Percentiles rank a stretch among this genome's conserved stretches.
Evolutionary conservation across 2,888 invertebrate genomes (phyloP).

Genomic region (Cyclophora albipunctata): DNA sequence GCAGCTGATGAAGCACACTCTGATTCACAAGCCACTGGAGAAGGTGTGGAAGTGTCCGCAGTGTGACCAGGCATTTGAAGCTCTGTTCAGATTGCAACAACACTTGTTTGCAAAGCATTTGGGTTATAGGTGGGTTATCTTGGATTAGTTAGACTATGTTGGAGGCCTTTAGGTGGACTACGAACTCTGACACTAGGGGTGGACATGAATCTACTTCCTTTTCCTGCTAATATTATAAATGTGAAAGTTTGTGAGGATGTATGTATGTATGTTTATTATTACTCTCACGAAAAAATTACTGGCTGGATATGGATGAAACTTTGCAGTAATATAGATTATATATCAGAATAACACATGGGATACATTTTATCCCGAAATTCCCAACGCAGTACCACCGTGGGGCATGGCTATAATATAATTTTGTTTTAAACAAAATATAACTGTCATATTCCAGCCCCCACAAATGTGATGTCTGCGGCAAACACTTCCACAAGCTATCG

Average conservation of each 20-base stretch:
- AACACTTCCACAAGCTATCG: slow-evolving; percentile 53
- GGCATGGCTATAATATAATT: no score
- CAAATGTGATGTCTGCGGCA: slow-evolving; percentile 59
- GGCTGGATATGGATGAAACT: no score
- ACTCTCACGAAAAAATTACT: no score
- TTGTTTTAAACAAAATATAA: neutral
- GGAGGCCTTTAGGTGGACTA: neutral
- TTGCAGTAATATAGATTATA: no score
- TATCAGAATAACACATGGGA: no score
- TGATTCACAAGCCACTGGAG: slow-evolving; percentile 54
- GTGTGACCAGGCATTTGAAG: slow-evolving; percentile 57
- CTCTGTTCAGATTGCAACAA: slow-evolving; percentile 59
- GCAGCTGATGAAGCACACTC: slow-evolving; percentile 57
- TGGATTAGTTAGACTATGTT: neutral
- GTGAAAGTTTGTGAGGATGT: no score
- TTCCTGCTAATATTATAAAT: no score
- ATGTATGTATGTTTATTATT: no score
- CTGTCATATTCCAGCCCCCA: slow-evolving; percentile 46
- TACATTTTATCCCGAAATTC: no score
- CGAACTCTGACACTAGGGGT: no score
- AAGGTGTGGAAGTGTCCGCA: slow-evolving; percentile 61
- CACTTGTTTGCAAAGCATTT: slow-evolving; percentile 61
- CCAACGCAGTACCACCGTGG: no score
- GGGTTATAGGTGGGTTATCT: slow-evolving; percentile 40
- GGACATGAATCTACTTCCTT: neutral